phyloP scores from a whole-genome alignment of 2,113 vertebrate genomes.

The Tachysurus vachellii region DNA sequence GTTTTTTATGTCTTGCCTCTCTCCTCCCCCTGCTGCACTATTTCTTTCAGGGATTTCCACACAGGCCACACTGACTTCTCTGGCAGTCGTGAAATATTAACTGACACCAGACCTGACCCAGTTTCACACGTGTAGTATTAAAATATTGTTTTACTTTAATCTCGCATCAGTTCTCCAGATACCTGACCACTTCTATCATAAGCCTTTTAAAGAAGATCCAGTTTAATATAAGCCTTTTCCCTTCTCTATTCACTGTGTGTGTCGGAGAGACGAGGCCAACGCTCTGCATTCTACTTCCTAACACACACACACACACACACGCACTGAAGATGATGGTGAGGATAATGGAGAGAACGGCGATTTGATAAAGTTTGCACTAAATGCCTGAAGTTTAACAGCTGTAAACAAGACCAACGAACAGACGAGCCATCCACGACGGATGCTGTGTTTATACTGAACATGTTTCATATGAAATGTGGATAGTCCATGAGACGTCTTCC shows the following conservation, averaged over 20 bases:
- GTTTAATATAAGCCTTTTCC: neutral
- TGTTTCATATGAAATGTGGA: slow-evolving; percentile 91
- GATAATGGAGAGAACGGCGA: slow-evolving; percentile 85
- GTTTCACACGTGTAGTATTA: no score
- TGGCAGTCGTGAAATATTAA: neutral
- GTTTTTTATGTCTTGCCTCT: neutral
- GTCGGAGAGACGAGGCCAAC: slow-evolving; percentile 27
- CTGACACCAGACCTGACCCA: neutral
- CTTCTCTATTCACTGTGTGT: neutral
- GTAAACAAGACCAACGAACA: slow-evolving; percentile 62
- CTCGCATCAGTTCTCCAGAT: neutral
- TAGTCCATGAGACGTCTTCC: slow-evolving; percentile 99
- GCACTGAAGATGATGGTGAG: slow-evolving; percentile 43
- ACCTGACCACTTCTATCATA: neutral
- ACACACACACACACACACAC: neutral
- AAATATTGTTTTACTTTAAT: neutral
- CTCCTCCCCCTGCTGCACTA: neutral
- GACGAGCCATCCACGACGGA: slow-evolving; percentile 84
- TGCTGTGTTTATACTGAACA: slow-evolving; percentile 94
- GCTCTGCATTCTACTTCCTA: slow-evolving; percentile 41
- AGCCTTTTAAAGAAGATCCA: neutral
- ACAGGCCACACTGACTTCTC: neutral
- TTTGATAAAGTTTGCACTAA: slow-evolving; percentile 93
- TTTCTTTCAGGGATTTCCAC: neutral
- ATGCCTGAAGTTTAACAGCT: slow-evolving; percentile 88